Percentiles rank a stretch among this genome's conserved stretches.
These are phyloP conservation scores for Salvelinus sp. DNA, from an alignment of 2,113 vertebrate genomes.

Conservation along the genomic window DNA sequence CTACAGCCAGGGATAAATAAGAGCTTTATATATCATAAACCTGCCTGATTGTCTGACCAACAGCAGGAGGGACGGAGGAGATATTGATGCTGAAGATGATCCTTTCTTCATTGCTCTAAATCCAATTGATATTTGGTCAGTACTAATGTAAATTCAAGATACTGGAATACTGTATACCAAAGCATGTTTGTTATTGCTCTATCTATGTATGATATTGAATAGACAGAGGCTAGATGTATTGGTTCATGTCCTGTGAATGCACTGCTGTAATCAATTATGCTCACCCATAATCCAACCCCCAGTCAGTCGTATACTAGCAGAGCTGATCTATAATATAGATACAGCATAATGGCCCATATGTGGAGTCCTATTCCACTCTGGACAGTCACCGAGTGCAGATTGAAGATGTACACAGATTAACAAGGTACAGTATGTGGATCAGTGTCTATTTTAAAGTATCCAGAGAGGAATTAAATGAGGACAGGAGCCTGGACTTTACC, in stretches of 20 bases:
- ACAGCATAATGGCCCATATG: background rate
- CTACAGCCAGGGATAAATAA: too few relatives aligned
- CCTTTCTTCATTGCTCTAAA: background rate
- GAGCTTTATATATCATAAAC: too few relatives aligned
- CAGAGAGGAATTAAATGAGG: constrained; percentile 61
- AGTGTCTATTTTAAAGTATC: constrained; percentile 62
- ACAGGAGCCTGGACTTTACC: constrained; percentile 53
- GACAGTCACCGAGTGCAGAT: too few relatives aligned
- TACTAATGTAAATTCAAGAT: background rate
- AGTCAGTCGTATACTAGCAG: background rate
- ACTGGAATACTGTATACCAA: background rate
- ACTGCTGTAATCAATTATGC: background rate
- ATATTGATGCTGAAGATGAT: too few relatives aligned
- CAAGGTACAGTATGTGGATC: constrained; percentile 61
- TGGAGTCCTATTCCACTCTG: too few relatives aligned
- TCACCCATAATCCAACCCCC: background rate
- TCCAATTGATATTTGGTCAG: background rate
- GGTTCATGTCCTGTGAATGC: background rate
- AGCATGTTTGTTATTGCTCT: too few relatives aligned
- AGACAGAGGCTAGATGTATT: background rate
- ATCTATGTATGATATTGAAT: too few relatives aligned
- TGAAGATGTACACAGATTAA: too few relatives aligned
- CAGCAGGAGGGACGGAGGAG: too few relatives aligned
- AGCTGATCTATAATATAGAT: too few relatives aligned
- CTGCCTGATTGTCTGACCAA: too few relatives aligned